Conservation (phyloP, 2,888 invertebrate species). For the Macrosiphum euphorbiae region DNA sequence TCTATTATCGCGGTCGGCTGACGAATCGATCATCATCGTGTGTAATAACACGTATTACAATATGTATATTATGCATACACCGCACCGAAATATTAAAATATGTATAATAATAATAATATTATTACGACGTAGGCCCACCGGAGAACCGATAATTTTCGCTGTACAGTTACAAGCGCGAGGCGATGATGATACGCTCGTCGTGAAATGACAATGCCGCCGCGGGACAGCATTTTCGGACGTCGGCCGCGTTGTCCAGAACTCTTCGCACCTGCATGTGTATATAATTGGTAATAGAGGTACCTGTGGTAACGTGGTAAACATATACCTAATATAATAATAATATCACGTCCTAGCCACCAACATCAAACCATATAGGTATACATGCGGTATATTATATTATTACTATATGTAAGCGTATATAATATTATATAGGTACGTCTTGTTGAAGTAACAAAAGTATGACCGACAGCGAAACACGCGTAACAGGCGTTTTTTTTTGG, state of each 20-base stretch:
- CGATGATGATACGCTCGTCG: background rate
- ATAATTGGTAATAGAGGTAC: background rate
- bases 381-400: background rate
- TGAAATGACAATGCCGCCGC: background rate
- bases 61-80: too few species aligned
- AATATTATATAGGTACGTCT: background rate
- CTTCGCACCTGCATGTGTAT: background rate
- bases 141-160: slow-evolving; percentile 11
- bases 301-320: background rate
- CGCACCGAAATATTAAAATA: background rate
- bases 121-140: background rate
- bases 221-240: background rate
- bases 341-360: background rate
- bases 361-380: background rate
- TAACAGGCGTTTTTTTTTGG: background rate
- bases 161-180: slow-evolving; percentile 27
- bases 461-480: background rate
- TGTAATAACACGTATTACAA: background rate
- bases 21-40: background rate
- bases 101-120: background rate
- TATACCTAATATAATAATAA: background rate
- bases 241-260: background rate
- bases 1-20: background rate
- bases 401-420: background rate
- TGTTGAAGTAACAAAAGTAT: background rate